A percentile compares a stretch with the other conserved stretches of the same genome.
Conservation (phyloP, 2,888 invertebrate species). For the Imbricaverruca yamaguchii region DNA sequence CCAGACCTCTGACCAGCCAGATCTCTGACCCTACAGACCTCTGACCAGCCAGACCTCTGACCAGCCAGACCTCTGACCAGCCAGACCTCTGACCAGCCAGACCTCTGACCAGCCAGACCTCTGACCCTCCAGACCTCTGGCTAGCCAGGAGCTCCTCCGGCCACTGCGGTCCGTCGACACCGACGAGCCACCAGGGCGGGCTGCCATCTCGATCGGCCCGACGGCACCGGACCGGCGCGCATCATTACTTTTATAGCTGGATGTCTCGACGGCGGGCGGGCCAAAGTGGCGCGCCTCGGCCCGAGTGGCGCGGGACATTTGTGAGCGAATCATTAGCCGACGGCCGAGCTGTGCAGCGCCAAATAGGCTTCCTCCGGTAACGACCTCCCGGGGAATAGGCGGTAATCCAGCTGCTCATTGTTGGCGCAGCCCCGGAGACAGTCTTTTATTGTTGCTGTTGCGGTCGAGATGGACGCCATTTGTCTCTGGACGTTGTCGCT, state of each 20-base stretch:
- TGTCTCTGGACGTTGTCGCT: not conserved
- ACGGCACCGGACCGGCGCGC: not conserved
- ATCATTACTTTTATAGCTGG: not conserved
- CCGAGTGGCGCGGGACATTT: slow-evolving; percentile 7
- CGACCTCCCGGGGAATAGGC: slow-evolving; percentile 14
- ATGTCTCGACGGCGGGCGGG: not conserved
- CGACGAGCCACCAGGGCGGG: too few relatives aligned
- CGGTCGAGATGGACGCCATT: slow-evolving; percentile 20
- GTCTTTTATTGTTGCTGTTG: slow-evolving; percentile 21
- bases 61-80: too few relatives aligned
- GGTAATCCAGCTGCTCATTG: slow-evolving; percentile 15
- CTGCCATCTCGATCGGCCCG: not conserved
- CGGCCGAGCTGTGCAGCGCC: not conserved
- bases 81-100: too few relatives aligned
- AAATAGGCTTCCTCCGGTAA: slow-evolving; percentile 13
- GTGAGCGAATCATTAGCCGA: slow-evolving; percentile 5
- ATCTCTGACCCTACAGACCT: too few relatives aligned
- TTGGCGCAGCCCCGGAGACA: slow-evolving; percentile 13
- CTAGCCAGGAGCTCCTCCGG: too few relatives aligned
- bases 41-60: too few relatives aligned
- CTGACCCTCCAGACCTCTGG: too few relatives aligned
- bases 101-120: too few relatives aligned
- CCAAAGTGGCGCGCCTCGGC: not conserved
- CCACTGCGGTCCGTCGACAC: too few relatives aligned
- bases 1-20: too few relatives aligned